Base-by-base conservation (phyloP, 2,113 vertebrate genomes). In the Tricholaema leucomelas region DNA sequence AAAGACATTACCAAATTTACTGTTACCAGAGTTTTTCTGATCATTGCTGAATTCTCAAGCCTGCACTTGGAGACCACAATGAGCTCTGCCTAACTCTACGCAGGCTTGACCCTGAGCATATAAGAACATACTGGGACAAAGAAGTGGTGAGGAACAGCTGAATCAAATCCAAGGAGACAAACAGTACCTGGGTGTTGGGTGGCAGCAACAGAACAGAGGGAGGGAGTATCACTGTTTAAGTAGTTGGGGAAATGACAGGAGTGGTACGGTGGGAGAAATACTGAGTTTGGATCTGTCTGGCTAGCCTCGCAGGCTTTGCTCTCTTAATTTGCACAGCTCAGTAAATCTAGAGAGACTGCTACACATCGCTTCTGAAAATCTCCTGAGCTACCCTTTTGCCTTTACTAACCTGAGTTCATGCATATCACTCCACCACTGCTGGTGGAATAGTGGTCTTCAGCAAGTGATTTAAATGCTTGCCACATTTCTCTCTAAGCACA, bases 141-240 rank as follows among this genome's bases (percentile, higher is more conserved):
- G 6, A 31, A 44, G 13, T 21, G 18, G 20, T 20, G 75, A 50
- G 33, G 83, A 91, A 58, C 6, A 59, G 23, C 12, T 16, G 72
- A 48, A 86, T n/a, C 55, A 59, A 61, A 81, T 19, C 36, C 35
- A 81, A 56, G 19, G 31, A 72, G 19, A 5, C 25, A 46, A n/a
- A 55, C 0, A 0, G 25, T 59, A 59, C 7, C 5, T 48, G 19
- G 5, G 2, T 38, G 6, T 14, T 59, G 60, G 33, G 54, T 2
- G 11, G 13, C 14, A 78, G 56, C 8, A 74, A 12, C 36, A 60
- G 61, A 70, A 65, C 63, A 65, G 15, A 88, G 10, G 71, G 8
- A 65, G 12, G 24, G 58, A 66, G 6, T 6, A 12, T 44, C 21
- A 27, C 4, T 56, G 9, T n/a, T 72, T 56, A 67, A 40, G 8